phyloP scores from a whole-genome alignment of 1,140 invertebrate genomes.

The Babylonia areolata region DNA sequence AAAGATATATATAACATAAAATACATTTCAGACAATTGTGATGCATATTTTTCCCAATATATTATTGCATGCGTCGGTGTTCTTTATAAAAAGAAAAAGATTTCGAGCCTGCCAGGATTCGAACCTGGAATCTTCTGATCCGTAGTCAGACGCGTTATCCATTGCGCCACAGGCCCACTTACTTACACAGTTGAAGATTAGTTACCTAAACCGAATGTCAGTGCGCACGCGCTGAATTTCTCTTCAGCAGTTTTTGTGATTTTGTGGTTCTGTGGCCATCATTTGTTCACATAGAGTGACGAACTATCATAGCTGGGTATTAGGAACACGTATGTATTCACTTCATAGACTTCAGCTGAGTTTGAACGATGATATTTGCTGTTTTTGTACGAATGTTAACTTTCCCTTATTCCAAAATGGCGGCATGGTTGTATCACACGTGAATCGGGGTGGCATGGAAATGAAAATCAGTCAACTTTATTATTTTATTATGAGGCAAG shows the following conservation, averaged over 20 bases:
- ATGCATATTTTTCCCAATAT: too few species aligned
- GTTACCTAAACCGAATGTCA: neutral
- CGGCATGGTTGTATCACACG: neutral
- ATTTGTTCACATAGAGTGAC: neutral
- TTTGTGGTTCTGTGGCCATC: neutral
- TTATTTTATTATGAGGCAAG: too few species aligned
- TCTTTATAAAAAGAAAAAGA: conserved; percentile 35
- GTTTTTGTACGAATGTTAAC: neutral
- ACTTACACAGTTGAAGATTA: neutral
- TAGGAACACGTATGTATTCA: neutral
- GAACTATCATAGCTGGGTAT: neutral
- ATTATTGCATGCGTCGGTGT: too few species aligned
- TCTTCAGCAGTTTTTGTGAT: neutral
- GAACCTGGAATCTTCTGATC: conserved; percentile 94
- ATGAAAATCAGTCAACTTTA: too few species aligned
- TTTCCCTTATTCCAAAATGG: neutral
- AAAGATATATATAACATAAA: too few species aligned
- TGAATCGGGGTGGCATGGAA: too few species aligned
- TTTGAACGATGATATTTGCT: neutral
- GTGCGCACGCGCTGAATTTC: neutral
- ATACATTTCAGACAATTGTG: too few species aligned
- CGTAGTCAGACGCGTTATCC: conserved; percentile 94
- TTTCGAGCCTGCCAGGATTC: conserved; percentile 88
- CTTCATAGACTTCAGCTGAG: neutral
- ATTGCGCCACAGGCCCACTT: conserved; percentile 84